phyloP scores from a whole-genome alignment of 2,113 vertebrate species.

The Cebus imitator region DNA sequence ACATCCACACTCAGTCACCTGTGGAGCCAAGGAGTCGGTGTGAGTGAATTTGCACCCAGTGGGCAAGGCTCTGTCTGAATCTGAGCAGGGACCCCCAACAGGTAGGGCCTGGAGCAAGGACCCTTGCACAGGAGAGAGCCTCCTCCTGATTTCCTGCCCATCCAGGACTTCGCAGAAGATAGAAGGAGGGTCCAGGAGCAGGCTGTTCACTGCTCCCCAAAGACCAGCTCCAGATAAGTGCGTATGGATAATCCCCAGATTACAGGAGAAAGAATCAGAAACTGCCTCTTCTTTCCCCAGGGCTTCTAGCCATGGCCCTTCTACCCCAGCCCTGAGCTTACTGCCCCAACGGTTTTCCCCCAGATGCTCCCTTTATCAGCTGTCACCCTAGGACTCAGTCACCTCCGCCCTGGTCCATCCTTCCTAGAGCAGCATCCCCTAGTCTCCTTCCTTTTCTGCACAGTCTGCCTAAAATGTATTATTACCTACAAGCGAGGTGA shows the following conservation, averaged over 20 bases:
- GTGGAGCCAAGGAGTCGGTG: not conserved
- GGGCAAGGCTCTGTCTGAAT: not conserved
- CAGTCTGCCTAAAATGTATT: not conserved
- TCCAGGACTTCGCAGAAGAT: not conserved
- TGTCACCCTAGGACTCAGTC: not conserved
- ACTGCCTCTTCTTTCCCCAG: not conserved
- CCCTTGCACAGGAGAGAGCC: not conserved
- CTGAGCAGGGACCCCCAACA: not conserved
- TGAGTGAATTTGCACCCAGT: not conserved
- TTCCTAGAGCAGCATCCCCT: not conserved
- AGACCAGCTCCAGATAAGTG: no score
- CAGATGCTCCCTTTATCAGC: fast-evolving
- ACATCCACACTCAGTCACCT: not conserved
- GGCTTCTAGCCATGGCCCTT: no score
- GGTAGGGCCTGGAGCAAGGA: not conserved
- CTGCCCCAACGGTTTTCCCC: no score
- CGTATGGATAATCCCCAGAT: fast-evolving
- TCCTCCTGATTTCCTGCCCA: not conserved
- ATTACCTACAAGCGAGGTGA: not conserved
- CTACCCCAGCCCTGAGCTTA: not conserved
- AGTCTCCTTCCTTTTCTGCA: no score
- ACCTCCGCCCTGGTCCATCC: not conserved
- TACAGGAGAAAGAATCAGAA: not conserved
- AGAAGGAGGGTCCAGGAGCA: not conserved
- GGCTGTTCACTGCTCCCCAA: not conserved